A percentile compares a stretch with the other conserved stretches of the same genome.
Evolutionary conservation across 2,888 invertebrate species (phyloP).

Genomic region (Tethea ocularis): DNA sequence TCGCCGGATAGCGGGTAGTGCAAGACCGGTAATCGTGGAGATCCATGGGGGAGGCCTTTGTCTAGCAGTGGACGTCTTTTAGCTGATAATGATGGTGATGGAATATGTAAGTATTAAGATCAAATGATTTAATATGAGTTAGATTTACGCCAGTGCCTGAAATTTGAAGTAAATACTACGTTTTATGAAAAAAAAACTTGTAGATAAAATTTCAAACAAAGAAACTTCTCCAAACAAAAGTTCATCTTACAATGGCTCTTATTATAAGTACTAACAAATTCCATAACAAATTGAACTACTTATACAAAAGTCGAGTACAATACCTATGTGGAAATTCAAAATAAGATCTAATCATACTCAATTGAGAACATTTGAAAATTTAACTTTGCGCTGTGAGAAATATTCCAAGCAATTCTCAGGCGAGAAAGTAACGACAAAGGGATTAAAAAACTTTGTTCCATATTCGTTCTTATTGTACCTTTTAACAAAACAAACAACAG

Average conservation of each 20-base stretch:
- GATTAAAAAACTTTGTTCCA: conserved; percentile 29
- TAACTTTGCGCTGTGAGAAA: conserved; percentile 14
- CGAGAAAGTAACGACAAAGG: conserved; percentile 21
- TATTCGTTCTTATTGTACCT: conserved; percentile 19
- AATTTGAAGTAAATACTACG: no score
- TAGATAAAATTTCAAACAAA: background rate
- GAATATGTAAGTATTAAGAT: no score
- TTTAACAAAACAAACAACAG: conserved; percentile 9
- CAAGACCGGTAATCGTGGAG: no score
- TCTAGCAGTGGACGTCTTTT: no score
- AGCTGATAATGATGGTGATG: no score
- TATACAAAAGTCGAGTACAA: background rate
- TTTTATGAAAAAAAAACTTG: no score
- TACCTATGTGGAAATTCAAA: background rate
- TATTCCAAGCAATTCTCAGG: conserved; percentile 14
- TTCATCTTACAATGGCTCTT: background rate
- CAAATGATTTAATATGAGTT: no score
- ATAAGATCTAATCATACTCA: conserved; percentile 20
- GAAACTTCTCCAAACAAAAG: background rate
- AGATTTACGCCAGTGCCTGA: no score
- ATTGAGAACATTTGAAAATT: conserved; percentile 23
- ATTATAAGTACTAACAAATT: background rate
- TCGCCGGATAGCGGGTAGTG: no score
- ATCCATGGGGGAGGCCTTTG: no score
- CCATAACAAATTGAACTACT: background rate